Conservation (phyloP, 2,797 vertebrate species). For the Poecilia wingei region DNA sequence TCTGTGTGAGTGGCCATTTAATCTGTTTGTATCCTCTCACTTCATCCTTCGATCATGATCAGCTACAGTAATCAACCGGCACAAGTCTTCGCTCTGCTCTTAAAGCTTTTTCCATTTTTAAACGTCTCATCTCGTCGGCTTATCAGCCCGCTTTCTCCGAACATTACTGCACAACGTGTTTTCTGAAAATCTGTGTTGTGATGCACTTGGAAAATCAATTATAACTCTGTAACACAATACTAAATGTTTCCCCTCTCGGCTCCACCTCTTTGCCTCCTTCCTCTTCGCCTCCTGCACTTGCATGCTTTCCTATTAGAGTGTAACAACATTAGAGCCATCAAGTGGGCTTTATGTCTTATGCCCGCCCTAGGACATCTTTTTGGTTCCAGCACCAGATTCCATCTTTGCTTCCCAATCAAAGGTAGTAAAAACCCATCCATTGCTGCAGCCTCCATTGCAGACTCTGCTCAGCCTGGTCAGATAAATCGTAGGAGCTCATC, state of each 20-base stretch:
- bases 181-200: slow-evolving; percentile 64
- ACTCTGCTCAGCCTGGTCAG: slow-evolving; percentile 65
- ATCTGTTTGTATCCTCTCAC: slow-evolving; percentile 61
- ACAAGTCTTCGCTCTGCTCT: slow-evolving; percentile 44
- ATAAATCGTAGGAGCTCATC: slow-evolving; percentile 78
- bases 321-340: slow-evolving; percentile 59
- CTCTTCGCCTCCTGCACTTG: slow-evolving; percentile 27
- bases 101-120: slow-evolving; percentile 72
- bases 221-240: slow-evolving; percentile 68
- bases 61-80: slow-evolving; percentile 62
- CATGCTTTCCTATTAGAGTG: slow-evolving; percentile 52
- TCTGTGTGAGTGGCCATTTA: slow-evolving; percentile 65
- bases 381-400: slow-evolving; percentile 71
- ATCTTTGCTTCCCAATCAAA: slow-evolving; percentile 75
- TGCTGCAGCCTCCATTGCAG: slow-evolving; percentile 47
- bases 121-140: slow-evolving; percentile 61
- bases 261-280: slow-evolving; percentile 46
- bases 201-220: slow-evolving; percentile 79
- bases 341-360: slow-evolving; percentile 68
- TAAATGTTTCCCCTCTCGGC: slow-evolving; percentile 54
- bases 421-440: slow-evolving; percentile 68
- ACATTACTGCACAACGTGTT: slow-evolving; percentile 59
- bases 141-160: slow-evolving; percentile 62
- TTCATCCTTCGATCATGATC: slow-evolving; percentile 65
- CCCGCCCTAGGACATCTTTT: slow-evolving; percentile 70